Evolutionary conservation across 1,140 invertebrate genomes (phyloP).

Genomic region (Leptinotarsa lineolata): DNA sequence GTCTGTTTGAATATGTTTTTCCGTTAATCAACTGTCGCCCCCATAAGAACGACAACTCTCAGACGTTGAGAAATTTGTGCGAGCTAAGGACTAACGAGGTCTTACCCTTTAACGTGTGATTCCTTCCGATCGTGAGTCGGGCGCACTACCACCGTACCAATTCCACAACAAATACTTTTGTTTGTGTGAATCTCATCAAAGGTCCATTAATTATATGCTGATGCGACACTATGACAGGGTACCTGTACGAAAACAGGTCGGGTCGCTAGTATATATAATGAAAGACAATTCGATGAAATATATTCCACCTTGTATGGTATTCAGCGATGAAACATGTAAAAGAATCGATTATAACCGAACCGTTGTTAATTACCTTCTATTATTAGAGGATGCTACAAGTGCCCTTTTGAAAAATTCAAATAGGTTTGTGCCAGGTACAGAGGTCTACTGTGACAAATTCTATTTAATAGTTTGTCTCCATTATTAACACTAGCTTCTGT

Average conservation of each 20-base stretch:
- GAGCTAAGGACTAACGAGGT: too few species aligned
- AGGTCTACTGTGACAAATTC: conserved; percentile 29
- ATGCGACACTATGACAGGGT: not conserved
- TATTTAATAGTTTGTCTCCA: conserved; percentile 27
- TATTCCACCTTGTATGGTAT: conserved; percentile 23
- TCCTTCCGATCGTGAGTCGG: too few species aligned
- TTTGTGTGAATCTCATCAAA: too few species aligned
- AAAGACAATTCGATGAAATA: conserved; percentile 2
- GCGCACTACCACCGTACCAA: too few species aligned
- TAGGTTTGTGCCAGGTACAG: conserved; percentile 22
- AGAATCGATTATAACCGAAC: conserved; percentile 25
- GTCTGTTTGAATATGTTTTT: too few species aligned
- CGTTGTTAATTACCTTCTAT: conserved; percentile 29
- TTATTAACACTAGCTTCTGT: conserved; percentile 28
- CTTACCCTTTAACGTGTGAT: too few species aligned
- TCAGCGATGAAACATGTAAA: conserved; percentile 27
- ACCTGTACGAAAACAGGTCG: not conserved
- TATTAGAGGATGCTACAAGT: conserved; percentile 30
- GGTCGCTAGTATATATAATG: not conserved
- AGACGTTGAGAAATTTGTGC: too few species aligned
- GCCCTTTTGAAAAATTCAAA: conserved; percentile 30
- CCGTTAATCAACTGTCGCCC: too few species aligned
- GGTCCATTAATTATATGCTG: too few species aligned
- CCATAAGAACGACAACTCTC: too few species aligned
- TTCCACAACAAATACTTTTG: too few species aligned